These are phyloP conservation scores for Lepus europaeus DNA, from an alignment of 2,113 vertebrate species.

Conservation along the genomic window DNA sequence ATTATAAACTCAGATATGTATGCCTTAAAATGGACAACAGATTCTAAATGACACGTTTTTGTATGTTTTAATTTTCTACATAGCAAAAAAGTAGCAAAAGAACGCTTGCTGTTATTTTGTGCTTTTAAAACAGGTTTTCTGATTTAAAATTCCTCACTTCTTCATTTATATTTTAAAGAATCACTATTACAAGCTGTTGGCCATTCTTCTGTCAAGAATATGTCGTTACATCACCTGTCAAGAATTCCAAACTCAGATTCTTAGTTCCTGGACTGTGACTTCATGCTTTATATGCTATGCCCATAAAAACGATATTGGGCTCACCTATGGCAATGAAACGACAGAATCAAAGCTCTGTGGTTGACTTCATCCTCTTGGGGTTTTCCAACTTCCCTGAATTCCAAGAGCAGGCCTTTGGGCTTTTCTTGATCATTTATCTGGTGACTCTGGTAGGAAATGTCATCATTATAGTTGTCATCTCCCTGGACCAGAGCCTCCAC, in stretches of 20 bases:
- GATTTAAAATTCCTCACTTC: slow-evolving; percentile 9
- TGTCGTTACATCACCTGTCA: neutral
- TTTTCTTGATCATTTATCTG: slow-evolving; percentile 30
- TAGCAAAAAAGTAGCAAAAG: neutral
- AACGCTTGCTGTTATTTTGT: neutral
- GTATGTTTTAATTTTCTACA: neutral
- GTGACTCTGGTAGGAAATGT: slow-evolving; percentile 26
- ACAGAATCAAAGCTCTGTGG: slow-evolving; percentile 63
- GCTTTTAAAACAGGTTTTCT: slow-evolving; percentile 1
- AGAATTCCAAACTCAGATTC: neutral
- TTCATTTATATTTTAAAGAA: slow-evolving; percentile 41
- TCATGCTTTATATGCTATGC: neutral
- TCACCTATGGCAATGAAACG: neutral
- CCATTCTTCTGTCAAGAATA: neutral
- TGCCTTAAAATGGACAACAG: neutral
- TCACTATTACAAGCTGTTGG: neutral
- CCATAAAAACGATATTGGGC: neutral
- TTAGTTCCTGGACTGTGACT: neutral
- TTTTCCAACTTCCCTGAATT: slow-evolving; percentile 48
- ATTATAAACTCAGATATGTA: neutral
- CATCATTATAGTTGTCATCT: slow-evolving; percentile 25
- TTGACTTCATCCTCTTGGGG: slow-evolving; percentile 69
- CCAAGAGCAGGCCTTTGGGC: slow-evolving; percentile 36
- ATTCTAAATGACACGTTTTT: neutral
- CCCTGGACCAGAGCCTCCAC: neutral